Evolutionary conservation across 2,113 vertebrate species (phyloP).

Genomic region (Diadophis punctatus): DNA sequence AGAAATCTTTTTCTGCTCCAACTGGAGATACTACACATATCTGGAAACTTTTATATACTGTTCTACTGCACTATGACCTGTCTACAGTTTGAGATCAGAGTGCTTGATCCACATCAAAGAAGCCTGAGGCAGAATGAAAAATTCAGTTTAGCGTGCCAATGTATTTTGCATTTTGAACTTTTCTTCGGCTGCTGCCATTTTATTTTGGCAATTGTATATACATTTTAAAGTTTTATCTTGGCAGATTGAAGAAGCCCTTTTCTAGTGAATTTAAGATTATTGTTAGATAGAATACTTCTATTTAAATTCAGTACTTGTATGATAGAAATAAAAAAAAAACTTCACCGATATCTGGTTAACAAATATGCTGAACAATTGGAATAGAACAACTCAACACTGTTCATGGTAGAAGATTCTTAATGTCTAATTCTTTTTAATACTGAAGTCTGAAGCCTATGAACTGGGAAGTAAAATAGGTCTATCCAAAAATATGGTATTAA

Average conservation of each 20-base stretch:
- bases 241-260: not conserved
- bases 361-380: not conserved
- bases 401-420: not conserved
- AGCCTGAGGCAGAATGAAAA: not conserved
- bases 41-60: not conserved
- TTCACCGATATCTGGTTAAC: not conserved
- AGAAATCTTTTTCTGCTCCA: not conserved
- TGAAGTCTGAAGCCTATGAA: not conserved
- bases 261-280: not conserved
- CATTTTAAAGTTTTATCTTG: not conserved
- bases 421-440: not conserved
- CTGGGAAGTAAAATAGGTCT: not conserved
- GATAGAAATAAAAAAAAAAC: not conserved
- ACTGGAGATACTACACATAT: not conserved
- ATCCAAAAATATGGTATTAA: not conserved
- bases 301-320: not conserved
- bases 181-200: not conserved
- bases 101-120: not conserved
- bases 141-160: not conserved
- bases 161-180: not conserved
- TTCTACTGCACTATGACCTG: not conserved
- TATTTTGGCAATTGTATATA: not conserved
- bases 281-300: no score
- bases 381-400: not conserved
- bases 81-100: not conserved